Evolutionary conservation across 2,113 vertebrate species (phyloP), one percentile per base, ranked within the genome.

Genomic region (Panthera leo): DNA sequence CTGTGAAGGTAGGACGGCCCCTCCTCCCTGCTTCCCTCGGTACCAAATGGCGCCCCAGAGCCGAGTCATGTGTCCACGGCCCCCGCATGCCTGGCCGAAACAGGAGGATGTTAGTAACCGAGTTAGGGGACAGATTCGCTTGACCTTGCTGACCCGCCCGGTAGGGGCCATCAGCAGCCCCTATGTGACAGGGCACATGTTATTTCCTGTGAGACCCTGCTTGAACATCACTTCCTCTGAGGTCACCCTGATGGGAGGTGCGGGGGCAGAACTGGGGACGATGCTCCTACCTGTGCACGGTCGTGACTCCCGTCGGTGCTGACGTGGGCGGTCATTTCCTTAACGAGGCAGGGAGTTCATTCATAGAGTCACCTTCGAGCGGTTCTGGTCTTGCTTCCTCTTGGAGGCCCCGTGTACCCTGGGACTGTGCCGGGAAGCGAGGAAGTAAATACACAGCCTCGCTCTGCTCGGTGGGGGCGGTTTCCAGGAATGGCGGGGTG

Each of bases 1-100:
- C 98, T 2, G 98, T 98, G 90, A 85, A 99, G 99, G 99, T 99
- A 99, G 96, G 83, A 11, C 18, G 21, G 63, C 21, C 67, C 10
- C 29, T 3, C 29, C 12, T 0, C 9, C 29, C 0, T 1, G 8
- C 42, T 36, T 79, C 29, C 65, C 51, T 34, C 6, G 1, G 25
- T 5, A 7, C 34, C 31, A 23, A 15, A 14, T 2, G 68, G 61
- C 8, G 2, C 48, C 51, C n/a, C 88, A 6, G 15, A 12, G n/a
- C 15, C 53, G 1, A 42, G 29, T 14, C 48, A 2, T 2, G 0
- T 21, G 23, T 25, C 34, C 31, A 0, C 2, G 11, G 31, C 78
- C 65, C 29, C 42, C 34, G 15, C 1, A 0, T 3, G 0, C 27
- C 39, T 14, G 63, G 10, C 36, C 6, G 7, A 10, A 51, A 21